Conservation (phyloP, 2,113 vertebrate genomes). For the Myotis davidii region DNA sequence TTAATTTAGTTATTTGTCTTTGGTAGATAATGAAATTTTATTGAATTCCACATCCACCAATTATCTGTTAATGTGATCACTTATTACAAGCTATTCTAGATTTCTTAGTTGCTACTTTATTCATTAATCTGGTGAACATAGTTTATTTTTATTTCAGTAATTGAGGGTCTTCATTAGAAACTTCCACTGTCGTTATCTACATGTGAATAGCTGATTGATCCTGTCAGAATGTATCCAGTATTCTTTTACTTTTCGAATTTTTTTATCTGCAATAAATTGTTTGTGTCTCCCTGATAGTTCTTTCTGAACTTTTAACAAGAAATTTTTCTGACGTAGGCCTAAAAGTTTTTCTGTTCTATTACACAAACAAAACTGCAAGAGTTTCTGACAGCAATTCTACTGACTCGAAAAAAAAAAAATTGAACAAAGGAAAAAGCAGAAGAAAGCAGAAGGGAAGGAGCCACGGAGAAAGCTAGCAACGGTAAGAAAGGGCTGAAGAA, state of each 20-base stretch:
- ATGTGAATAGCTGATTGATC: not conserved
- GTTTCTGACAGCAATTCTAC: not conserved
- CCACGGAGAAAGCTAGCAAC: not conserved
- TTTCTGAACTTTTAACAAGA: not conserved
- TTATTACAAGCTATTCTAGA: not conserved
- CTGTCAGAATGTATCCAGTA: not conserved
- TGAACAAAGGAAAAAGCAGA: not conserved
- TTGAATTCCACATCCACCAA: not conserved
- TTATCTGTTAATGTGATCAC: not conserved
- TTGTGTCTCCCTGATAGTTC: not conserved
- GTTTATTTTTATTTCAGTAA: not conserved
- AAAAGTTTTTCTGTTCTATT: not conserved
- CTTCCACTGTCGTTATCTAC: not conserved
- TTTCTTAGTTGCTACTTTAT: not conserved
- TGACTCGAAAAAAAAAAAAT: not conserved
- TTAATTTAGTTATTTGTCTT: not conserved
- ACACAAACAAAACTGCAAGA: not conserved
- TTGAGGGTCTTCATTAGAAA: not conserved
- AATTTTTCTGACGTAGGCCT: not conserved
- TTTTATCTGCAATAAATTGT: slow-evolving; percentile 7
- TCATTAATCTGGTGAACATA: not conserved
- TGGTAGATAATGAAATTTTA: not conserved
- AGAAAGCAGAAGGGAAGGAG: not conserved
- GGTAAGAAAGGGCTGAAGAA: not conserved
- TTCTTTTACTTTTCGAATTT: not conserved